These are phyloP conservation scores for Polyommatus iphigenia DNA, from an alignment of 2,888 invertebrate species.

Conservation along the genomic window DNA sequence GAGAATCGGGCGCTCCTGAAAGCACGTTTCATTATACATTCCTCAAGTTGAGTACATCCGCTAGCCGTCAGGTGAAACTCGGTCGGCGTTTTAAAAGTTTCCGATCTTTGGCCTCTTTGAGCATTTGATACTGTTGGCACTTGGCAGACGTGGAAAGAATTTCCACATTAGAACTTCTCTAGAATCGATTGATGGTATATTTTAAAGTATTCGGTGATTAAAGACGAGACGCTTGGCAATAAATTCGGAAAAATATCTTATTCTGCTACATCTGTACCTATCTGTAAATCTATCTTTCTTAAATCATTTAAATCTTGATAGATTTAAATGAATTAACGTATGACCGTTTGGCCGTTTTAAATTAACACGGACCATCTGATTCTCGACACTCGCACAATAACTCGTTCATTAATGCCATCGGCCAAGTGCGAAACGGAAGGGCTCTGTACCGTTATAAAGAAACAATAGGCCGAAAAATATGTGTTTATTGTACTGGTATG, in stretches of 20 bases:
- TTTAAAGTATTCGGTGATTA: neutral
- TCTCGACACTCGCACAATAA: no score
- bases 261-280: neutral
- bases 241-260: neutral
- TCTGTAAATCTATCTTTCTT: neutral
- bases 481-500: no score
- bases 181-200: neutral
- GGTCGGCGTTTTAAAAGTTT: constrained; percentile 7
- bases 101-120: neutral
- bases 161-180: neutral
- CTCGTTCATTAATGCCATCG: no score
- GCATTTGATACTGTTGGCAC: constrained; percentile 2
- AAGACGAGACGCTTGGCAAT: neutral
- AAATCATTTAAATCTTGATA: no score
- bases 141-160: neutral
- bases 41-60: constrained; percentile 42
- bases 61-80: constrained; percentile 18
- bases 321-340: no score
- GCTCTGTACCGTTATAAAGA: no score
- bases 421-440: no score
- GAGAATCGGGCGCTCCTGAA: constrained; percentile 41
- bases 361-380: no score
- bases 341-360: no score
- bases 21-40: constrained; percentile 50
- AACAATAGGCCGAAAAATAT: no score